Evolutionary conservation across 2,797 vertebrate genomes (phyloP).

Genomic region (Dipus sagitta): DNA sequence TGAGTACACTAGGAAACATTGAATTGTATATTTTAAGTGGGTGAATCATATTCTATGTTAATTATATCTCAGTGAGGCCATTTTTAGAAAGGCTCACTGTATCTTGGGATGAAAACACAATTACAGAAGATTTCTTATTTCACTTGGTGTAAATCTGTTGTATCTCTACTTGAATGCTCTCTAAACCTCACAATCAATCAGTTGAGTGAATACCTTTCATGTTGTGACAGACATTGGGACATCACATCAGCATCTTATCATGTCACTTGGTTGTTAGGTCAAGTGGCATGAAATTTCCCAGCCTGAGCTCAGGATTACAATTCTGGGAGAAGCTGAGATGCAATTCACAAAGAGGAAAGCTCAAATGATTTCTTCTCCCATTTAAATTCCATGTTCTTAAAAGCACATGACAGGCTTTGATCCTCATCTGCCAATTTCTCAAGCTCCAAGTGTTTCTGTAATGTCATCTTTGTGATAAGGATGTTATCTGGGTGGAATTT

Average conservation of each 20-base stretch:
- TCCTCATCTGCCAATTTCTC: conserved; percentile 23
- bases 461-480: conserved; percentile 29
- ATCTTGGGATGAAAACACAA: conserved; percentile 29
- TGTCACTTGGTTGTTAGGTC: conserved; percentile 1
- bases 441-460: conserved; percentile 46
- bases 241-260: conserved; percentile 42
- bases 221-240: conserved; percentile 88
- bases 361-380: neutral
- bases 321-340: neutral
- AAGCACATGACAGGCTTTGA: neutral
- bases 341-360: conserved; percentile 46
- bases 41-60: neutral
- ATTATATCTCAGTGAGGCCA: conserved; percentile 18
- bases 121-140: conserved; percentile 27
- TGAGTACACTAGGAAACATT: conserved; percentile 1
- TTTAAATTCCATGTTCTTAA: neutral
- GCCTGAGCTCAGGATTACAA: neutral
- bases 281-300: neutral
- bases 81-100: neutral
- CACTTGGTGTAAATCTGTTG: conserved; percentile 27
- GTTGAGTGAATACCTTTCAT: conserved; percentile 72
- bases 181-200: neutral
- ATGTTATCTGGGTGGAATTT: conserved; percentile 37
- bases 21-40: neutral
- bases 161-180: conserved; percentile 30